Evolutionary conservation across 2,888 invertebrate species (phyloP).

Genomic region (Dendrolimus houi): DNA sequence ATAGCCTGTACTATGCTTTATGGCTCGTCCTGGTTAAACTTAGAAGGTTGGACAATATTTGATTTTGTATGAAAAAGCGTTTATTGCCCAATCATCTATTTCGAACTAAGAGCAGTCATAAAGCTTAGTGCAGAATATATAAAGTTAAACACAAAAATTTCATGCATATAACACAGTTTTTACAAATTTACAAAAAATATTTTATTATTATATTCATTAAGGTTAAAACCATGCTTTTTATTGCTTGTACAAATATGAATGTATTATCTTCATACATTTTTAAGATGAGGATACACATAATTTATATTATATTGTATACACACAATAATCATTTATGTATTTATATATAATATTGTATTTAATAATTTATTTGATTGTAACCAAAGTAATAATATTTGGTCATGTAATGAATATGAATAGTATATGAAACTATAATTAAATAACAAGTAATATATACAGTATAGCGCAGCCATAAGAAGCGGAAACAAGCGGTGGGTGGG

Average conservation of each 20-base stretch:
- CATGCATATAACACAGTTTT: slow-evolving; percentile 16
- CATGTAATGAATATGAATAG: slow-evolving; percentile 21
- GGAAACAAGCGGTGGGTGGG: slow-evolving; percentile 41
- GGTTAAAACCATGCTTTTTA: slow-evolving; percentile 15
- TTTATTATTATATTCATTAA: background rate
- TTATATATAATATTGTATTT: too few relatives aligned
- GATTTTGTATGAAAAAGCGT: too few relatives aligned
- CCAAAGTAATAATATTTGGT: slow-evolving; percentile 51
- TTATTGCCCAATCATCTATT: too few relatives aligned
- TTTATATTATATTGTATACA: too few relatives aligned
- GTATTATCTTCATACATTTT: too few relatives aligned
- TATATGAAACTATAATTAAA: slow-evolving; percentile 9
- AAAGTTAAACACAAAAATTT: slow-evolving; percentile 13
- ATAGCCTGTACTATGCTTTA: too few relatives aligned
- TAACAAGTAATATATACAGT: slow-evolving; percentile 35
- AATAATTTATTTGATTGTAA: slow-evolving; percentile 8
- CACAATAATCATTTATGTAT: too few relatives aligned
- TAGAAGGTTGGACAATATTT: too few relatives aligned
- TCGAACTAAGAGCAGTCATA: slow-evolving; percentile 2
- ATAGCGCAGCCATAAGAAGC: slow-evolving; percentile 46
- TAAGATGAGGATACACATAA: too few relatives aligned
- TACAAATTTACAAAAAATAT: slow-evolving; percentile 6
- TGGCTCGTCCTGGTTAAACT: too few relatives aligned
- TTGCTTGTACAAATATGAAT: background rate
- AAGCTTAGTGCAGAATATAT: too few relatives aligned